A percentile compares a stretch with the other conserved stretches of the same genome.
These are phyloP conservation scores for Dascillus cervinus DNA, from an alignment of 2,888 invertebrate genomes.

Conservation along the genomic window DNA sequence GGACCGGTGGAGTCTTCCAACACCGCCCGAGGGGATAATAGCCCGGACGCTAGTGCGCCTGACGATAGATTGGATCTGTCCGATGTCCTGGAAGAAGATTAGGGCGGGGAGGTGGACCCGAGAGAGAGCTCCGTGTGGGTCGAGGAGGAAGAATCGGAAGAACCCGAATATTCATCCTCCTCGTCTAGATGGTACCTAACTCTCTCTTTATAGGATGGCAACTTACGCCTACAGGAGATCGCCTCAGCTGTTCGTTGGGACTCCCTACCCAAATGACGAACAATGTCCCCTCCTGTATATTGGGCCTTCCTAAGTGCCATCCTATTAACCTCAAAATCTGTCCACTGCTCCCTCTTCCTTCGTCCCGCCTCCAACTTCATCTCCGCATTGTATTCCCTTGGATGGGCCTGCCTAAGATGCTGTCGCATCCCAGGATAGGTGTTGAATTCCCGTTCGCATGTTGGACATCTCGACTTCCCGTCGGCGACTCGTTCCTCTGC, in stretches of 20 bases:
- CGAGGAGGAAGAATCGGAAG: too few species aligned
- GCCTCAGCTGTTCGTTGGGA: neutral
- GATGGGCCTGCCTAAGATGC: conserved; percentile 5
- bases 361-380: neutral
- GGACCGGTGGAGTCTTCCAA: too few species aligned
- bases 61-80: too few species aligned
- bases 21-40: too few species aligned
- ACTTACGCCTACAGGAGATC: neutral
- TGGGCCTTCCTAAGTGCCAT: conserved; percentile 1
- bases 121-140: too few species aligned
- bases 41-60: too few species aligned
- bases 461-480: neutral
- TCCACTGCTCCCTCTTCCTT: neutral
- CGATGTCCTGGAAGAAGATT: too few species aligned
- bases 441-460: neutral
- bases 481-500: neutral
- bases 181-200: too few species aligned
- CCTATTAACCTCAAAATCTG: neutral
- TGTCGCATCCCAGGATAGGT: conserved; percentile 6
- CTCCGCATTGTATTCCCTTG: conserved; percentile 3
- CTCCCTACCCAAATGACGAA: neutral
- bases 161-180: too few species aligned
- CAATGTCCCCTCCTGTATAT: neutral
- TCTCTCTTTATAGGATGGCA: neutral
- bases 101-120: too few species aligned